Conservation (phyloP, 2,113 vertebrate genomes). For the Vidua chalybeata region DNA sequence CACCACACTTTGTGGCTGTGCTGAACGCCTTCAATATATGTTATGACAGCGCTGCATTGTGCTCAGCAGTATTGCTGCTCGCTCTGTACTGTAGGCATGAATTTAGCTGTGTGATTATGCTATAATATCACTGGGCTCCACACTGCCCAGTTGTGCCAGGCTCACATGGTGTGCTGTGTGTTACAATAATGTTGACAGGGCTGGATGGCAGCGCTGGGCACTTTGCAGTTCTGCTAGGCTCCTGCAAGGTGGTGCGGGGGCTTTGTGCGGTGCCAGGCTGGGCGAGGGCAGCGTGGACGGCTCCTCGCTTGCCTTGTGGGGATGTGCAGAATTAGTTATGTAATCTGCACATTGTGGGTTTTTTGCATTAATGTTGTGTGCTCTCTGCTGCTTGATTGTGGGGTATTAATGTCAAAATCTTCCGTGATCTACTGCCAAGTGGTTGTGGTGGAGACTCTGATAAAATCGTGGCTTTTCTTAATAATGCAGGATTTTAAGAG, state of each 20-base stretch:
- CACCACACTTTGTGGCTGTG: neutral
- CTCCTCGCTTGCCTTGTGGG: neutral
- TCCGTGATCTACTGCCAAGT: neutral
- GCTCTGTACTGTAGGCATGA: neutral
- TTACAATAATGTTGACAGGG: neutral
- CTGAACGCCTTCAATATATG: neutral
- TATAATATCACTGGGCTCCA: neutral
- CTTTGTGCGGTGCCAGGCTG: neutral
- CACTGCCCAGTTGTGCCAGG: slow-evolving; percentile 1
- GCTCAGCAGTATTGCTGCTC: neutral
- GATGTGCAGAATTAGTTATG: neutral
- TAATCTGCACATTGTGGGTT: slow-evolving; percentile 12
- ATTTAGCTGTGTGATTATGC: slow-evolving; percentile 9
- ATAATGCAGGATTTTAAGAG: slow-evolving; percentile 45
- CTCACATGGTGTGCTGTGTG: neutral
- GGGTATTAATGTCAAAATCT: slow-evolving; percentile 47
- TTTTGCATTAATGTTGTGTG: neutral
- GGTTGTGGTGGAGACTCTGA: neutral
- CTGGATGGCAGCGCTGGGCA: neutral
- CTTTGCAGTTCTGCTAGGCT: neutral
- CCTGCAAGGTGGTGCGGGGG: neutral
- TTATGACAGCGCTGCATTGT: neutral
- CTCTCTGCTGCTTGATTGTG: slow-evolving; percentile 25
- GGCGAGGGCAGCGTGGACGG: neutral
- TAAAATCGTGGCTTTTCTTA: slow-evolving; percentile 32